Percentiles rank a stretch among this genome's conserved stretches.
These are phyloP conservation scores for Gila robusta DNA, from an alignment of 2,797 vertebrate species.

Conservation along the genomic window DNA sequence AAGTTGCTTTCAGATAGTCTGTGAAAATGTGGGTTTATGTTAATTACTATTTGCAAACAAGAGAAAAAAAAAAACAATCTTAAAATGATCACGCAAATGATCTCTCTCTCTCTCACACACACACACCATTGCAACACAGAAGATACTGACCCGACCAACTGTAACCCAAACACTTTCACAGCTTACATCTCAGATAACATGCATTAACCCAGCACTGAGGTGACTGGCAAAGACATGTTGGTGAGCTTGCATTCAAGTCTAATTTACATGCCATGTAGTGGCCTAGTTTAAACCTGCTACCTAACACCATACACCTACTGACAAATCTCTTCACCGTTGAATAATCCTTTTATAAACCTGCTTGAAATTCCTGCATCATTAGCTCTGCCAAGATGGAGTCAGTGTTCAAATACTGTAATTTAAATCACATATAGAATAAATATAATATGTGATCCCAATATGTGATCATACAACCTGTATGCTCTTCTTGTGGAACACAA, in stretches of 20 bases:
- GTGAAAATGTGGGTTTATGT: no score
- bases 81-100: neutral
- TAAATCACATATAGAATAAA: neutral
- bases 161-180: slow-evolving; percentile 11
- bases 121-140: neutral
- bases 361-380: neutral
- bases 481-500: neutral
- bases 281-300: slow-evolving; percentile 18
- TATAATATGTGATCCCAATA: neutral
- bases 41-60: no score
- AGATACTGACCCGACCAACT: neutral
- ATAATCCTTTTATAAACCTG: neutral
- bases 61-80: no score
- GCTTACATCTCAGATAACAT: slow-evolving; percentile 22
- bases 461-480: neutral
- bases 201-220: neutral
- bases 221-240: slow-evolving; percentile 8
- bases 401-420: neutral
- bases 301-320: neutral
- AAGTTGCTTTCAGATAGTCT: no score
- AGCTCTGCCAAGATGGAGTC: neutral
- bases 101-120: neutral
- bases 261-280: neutral
- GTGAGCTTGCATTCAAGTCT: slow-evolving; percentile 15
- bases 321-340: slow-evolving; percentile 7